Evolutionary conservation across 2,113 vertebrate genomes (phyloP), one percentile per base, ranked within the genome.

Genomic region (Oryzias javanicus): DNA sequence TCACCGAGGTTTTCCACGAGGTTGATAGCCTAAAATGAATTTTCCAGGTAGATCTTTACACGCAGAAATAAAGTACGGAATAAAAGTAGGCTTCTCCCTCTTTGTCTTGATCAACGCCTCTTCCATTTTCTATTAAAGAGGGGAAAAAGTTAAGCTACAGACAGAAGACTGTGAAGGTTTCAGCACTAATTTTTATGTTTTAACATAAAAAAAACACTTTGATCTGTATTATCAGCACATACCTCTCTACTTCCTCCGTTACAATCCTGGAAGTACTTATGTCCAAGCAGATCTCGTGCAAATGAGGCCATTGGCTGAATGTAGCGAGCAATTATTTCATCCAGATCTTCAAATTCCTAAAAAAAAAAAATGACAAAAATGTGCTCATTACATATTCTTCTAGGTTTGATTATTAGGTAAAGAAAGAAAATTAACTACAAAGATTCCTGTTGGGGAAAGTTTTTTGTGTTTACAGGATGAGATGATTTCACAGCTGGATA

Each of bases 271-370:
- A 98, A 98, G 83, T 99, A 98, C 52, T 99, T 99, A 82, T 99
- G 97, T 20, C 94, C 88, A 41, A 98, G 91, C 22, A 99, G 89
- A 78, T 99, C 97, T 15, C 97, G 92, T 25, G 97, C 97, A 72
- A 98, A 98, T 16, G 97, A 94, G 3, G 97, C 97, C 97, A 98
- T 98, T 15, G 97, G 97, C 81, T 99, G 97, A 68, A 99, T 94
- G 46, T 95, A 98, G 27, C 97, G 94, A 73, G 97, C 97, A 46
- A 96, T 96, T 68, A 99, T 99, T 90, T 99, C 97, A 88, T 98
- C 97, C 79, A 99, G 87, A 87, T 99, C 97, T 87, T 98, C 97
- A 92, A 98, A 99, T 55, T 99, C 97, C 97, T 98, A 77, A 27
- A 14, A 69, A 81, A 4, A 60, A 52, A 22, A n/a, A n/a, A n/a